A percentile compares a stretch with the other conserved stretches of the same genome.
Evolutionary conservation across 2,888 invertebrate species (phyloP).

Genomic region (Ochropacha duplaris): DNA sequence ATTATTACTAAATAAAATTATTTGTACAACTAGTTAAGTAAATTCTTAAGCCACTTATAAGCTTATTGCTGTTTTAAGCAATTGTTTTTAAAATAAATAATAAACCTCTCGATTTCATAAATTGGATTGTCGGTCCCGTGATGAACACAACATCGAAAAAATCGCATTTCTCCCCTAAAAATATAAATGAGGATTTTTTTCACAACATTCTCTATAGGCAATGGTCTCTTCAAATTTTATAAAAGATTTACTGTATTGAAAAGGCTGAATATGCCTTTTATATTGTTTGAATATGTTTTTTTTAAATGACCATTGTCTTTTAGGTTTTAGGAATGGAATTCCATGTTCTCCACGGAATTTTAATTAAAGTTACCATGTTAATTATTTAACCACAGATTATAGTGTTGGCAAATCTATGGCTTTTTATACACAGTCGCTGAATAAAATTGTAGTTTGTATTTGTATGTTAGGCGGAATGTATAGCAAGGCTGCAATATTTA

Average conservation of each 20-base stretch:
- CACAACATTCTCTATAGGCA: constrained; percentile 7
- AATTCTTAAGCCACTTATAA: constrained; percentile 42
- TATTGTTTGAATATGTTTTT: background rate
- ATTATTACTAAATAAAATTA: constrained; percentile 41
- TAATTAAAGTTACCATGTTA: constrained; percentile 49
- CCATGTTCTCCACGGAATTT: constrained; percentile 30
- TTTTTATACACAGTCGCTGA: constrained; percentile 73
- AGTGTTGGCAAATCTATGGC: constrained; percentile 66
- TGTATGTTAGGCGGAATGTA: constrained; percentile 68
- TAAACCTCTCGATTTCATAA: constrained; percentile 43
- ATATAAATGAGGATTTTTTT: constrained; percentile 5
- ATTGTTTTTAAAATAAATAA: constrained; percentile 47
- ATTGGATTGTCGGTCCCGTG: constrained; percentile 56
- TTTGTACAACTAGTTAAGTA: constrained; percentile 54
- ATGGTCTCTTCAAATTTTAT: constrained; percentile 3
- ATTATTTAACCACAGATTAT: constrained; percentile 45
- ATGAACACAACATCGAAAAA: constrained; percentile 51
- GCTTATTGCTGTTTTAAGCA: constrained; percentile 70
- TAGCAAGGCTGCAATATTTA: constrained; percentile 56
- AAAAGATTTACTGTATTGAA: background rate
- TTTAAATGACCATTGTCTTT: constrained; percentile 10
- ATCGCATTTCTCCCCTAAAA: constrained; percentile 34
- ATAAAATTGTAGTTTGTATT: constrained; percentile 58
- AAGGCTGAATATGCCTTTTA: background rate
- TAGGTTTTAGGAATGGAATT: background rate